A percentile compares a stretch with the other conserved stretches of the same genome.
phyloP scores from a whole-genome alignment of 1,140 invertebrate genomes.

The Eubasilissa regina region DNA sequence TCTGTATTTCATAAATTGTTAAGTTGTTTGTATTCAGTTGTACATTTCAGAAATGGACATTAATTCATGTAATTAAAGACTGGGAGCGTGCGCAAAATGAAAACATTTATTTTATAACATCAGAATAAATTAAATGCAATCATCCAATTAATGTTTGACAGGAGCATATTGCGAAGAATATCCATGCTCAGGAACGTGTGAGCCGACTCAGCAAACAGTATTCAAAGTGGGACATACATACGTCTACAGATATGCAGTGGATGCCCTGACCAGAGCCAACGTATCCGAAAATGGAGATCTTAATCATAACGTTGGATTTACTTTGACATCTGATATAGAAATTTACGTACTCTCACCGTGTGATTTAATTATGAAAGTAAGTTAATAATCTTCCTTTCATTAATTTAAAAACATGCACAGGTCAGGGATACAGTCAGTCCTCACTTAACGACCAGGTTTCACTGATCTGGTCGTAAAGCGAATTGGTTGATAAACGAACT shows the following conservation, averaged over 20 bases:
- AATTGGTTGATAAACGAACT: too few species aligned
- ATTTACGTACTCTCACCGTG: constrained; percentile 43
- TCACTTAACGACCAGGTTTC: too few species aligned
- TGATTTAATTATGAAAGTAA: constrained; percentile 49
- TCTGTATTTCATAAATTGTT: too few species aligned
- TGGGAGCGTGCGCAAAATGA: too few species aligned
- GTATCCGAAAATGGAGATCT: constrained; percentile 10
- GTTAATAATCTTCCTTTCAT: not conserved
- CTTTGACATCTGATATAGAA: constrained; percentile 43
- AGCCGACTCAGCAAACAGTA: not conserved
- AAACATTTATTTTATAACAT: too few species aligned
- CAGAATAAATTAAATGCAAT: too few species aligned
- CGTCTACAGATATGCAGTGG: constrained; percentile 45
- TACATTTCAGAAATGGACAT: too few species aligned
- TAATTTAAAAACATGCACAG: too few species aligned
- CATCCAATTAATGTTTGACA: not conserved
- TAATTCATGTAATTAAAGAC: too few species aligned
- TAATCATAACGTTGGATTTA: not conserved
- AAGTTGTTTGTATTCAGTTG: too few species aligned
- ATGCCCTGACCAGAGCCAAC: constrained; percentile 1
- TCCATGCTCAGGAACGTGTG: constrained; percentile 32
- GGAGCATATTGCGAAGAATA: not conserved
- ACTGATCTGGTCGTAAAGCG: too few species aligned
- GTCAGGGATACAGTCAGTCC: too few species aligned
- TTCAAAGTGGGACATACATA: constrained; percentile 53